phyloP scores from a whole-genome alignment of 2,797 vertebrate genomes.

The Florisuga fusca region DNA sequence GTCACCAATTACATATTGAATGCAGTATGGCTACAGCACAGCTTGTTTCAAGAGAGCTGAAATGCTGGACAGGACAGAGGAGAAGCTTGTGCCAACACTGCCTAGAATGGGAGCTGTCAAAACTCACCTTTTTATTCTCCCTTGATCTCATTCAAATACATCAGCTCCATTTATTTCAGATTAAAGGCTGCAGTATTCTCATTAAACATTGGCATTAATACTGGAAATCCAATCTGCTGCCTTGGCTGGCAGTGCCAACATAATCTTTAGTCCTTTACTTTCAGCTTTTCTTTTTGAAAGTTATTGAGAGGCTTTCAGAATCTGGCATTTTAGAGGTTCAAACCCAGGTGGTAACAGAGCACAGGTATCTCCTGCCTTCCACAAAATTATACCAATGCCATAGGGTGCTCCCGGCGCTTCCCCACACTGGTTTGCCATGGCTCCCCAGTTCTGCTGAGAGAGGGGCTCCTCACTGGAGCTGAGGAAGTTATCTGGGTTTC shows the following conservation, averaged over 20 bases:
- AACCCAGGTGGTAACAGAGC: slow-evolving; percentile 6
- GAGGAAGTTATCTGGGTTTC: not conserved
- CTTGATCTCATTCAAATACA: not conserved
- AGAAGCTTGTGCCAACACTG: not conserved
- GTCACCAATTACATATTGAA: not conserved
- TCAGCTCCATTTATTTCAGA: slow-evolving; percentile 23
- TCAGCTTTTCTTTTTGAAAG: not conserved
- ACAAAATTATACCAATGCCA: not conserved
- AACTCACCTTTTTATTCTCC: not conserved
- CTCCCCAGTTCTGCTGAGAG: not conserved
- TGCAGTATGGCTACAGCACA: not conserved
- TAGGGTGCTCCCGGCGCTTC: fast-evolving
- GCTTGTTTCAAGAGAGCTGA: not conserved
- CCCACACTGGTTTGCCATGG: not conserved
- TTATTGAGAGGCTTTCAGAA: not conserved
- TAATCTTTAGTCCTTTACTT: not conserved
- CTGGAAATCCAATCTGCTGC: slow-evolving; percentile 26
- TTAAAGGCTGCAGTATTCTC: not conserved
- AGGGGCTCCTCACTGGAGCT: fast-evolving
- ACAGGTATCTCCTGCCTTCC: not conserved
- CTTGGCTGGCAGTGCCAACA: not conserved
- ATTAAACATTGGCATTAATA: slow-evolving; percentile 33
- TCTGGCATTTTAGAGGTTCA: not conserved
- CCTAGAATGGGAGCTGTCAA: not conserved
- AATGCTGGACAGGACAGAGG: not conserved